A percentile compares a stretch with the other conserved stretches of the same genome.
Conservation (phyloP, 2,888 invertebrate genomes). For the Epirrhoe alternata region DNA sequence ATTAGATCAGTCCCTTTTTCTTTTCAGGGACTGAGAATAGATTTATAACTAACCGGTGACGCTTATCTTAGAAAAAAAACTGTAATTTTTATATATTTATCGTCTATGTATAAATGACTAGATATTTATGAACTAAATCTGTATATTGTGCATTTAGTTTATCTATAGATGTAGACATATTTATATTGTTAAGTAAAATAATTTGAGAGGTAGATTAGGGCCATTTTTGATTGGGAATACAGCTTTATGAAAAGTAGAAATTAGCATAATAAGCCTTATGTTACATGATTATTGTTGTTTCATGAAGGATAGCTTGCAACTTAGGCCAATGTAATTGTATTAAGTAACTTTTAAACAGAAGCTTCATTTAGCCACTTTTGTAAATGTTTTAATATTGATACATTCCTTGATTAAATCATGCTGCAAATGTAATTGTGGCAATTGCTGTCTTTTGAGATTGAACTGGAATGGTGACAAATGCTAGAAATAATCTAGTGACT, state of each 20-base stretch:
- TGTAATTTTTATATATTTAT: conserved; percentile 78
- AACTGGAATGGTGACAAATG: neutral
- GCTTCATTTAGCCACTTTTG: conserved; percentile 18
- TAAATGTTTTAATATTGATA: conserved; percentile 19
- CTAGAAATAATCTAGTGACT: neutral
- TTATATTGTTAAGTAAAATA: conserved; percentile 41
- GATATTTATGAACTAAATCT: conserved; percentile 66
- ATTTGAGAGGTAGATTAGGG: conserved; percentile 63
- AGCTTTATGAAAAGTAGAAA: conserved; percentile 87
- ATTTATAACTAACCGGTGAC: conserved; percentile 75
- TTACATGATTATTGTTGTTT: conserved; percentile 63
- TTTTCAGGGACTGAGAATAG: conserved; percentile 74
- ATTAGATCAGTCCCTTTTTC: conserved; percentile 70
- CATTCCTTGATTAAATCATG: conserved; percentile 16
- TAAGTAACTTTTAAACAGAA: conserved; percentile 27
- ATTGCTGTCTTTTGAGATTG: neutral
- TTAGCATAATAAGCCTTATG: conserved; percentile 72
- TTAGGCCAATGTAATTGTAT: conserved; percentile 41
- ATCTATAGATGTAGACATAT: conserved; percentile 55
- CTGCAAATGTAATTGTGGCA: neutral
- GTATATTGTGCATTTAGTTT: conserved; percentile 79
- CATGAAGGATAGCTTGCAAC: conserved; percentile 60
- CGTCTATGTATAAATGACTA: conserved; percentile 61
- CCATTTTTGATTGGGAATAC: conserved; percentile 84
- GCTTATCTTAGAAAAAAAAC: conserved; percentile 78